Percentiles rank a stretch among this genome's conserved stretches.
These are phyloP conservation scores for Sycophila texana DNA, from an alignment of 2,888 invertebrate species.

Conservation along the genomic window DNA sequence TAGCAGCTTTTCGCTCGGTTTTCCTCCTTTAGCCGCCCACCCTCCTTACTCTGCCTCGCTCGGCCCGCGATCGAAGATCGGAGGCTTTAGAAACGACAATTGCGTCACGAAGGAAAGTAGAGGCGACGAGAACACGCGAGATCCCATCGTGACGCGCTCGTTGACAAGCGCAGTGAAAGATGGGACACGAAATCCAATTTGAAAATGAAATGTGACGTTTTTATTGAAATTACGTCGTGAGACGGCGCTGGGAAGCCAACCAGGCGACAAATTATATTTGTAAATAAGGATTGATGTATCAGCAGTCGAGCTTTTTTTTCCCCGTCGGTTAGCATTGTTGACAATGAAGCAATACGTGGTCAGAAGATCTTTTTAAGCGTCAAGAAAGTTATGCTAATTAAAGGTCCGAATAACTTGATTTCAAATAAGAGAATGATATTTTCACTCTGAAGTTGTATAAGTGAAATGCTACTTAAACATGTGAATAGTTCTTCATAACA, in stretches of 20 bases:
- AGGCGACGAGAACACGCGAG: conserved; percentile 22
- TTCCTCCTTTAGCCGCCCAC: background rate
- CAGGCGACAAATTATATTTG: no score
- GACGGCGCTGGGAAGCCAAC: background rate
- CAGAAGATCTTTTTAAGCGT: background rate
- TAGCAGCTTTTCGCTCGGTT: background rate
- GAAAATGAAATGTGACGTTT: conserved; percentile 67
- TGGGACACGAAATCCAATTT: conserved; percentile 59
- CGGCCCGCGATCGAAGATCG: conserved; percentile 45
- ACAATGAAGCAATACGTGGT: no score
- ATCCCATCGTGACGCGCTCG: conserved; percentile 32
- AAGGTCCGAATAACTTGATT: no score
- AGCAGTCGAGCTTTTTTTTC: background rate
- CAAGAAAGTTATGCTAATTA: no score
- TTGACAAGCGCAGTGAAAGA: conserved; percentile 55
- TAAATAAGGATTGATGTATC: background rate
- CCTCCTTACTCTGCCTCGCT: background rate
- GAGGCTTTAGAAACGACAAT: conserved; percentile 45
- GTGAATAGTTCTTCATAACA: no score
- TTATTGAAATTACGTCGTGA: conserved; percentile 63
- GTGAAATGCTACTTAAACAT: no score
- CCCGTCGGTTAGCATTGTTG: no score
- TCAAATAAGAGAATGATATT: no score
- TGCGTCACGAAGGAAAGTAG: conserved; percentile 33
- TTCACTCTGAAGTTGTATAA: no score